Evolutionary conservation across 2,797 vertebrate species (phyloP).

Genomic region (Oryzias sinensis): DNA sequence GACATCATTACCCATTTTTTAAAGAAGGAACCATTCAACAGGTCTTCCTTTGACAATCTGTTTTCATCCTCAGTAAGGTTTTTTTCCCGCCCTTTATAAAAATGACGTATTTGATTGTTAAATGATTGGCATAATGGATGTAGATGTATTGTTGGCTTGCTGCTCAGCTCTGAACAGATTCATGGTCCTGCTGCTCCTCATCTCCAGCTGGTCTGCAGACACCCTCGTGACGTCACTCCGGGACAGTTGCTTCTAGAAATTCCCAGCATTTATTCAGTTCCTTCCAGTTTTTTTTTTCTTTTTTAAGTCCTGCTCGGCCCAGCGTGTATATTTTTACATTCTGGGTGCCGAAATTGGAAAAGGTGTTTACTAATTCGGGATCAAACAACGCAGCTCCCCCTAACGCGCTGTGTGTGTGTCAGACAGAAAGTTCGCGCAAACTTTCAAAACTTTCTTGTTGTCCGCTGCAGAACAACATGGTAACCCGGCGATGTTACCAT

Average conservation of each 20-base stretch:
- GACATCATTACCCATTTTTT: constrained; percentile 2
- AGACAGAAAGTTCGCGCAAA: constrained; percentile 37
- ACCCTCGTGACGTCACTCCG: constrained; percentile 48
- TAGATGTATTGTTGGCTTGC: too few relatives aligned
- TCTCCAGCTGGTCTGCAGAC: constrained; percentile 10
- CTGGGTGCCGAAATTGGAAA: neutral
- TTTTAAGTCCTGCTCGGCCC: neutral
- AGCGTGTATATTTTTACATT: neutral
- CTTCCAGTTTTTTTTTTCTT: neutral
- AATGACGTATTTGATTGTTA: too few relatives aligned
- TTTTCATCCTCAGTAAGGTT: too few relatives aligned
- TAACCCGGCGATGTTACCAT: neutral
- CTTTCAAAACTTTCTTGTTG: constrained; percentile 40
- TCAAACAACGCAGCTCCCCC: too few relatives aligned
- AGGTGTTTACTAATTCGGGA: too few relatives aligned
- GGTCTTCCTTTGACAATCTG: neutral
- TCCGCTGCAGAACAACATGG: constrained; percentile 10
- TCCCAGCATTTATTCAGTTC: constrained; percentile 1
- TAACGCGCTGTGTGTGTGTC: too few relatives aligned
- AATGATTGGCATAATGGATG: too few relatives aligned
- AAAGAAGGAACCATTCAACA: neutral
- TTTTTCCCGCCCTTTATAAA: too few relatives aligned
- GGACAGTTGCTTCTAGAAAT: constrained; percentile 63
- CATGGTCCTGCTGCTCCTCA: constrained; percentile 3
- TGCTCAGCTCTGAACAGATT: too few relatives aligned